Base-by-base conservation (phyloP, 2,113 vertebrate species). In the Orthonyx spaldingii region DNA sequence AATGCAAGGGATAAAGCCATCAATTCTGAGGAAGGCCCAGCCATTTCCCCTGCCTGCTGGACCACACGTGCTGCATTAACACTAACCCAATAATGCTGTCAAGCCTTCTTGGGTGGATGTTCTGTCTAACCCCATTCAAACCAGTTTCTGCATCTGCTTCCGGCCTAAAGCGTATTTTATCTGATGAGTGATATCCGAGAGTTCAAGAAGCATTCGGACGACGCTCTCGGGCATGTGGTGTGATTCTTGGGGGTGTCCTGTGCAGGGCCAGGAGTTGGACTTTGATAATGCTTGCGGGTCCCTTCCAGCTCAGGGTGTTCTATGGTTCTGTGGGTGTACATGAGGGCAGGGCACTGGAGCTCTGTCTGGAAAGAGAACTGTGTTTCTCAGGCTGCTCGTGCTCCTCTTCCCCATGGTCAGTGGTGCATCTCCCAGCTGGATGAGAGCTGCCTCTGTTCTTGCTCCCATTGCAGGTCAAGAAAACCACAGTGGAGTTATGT, bases 31-130 rank as follows among this genome's bases (percentile, higher is more conserved):
- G 46, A 64, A 72, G 87, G 66, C 32, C 28, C 49, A 53, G 82
- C 66, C 70, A 5, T 69, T 90, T 90, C 95, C 70, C 80, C 77
- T 79, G 78, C 57, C 74, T 85, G 84, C 74, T 57, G 70, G 61
- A 20, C 41, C 56, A 24, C 28, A 11, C 56, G 47, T 81, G 41
- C 84, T 79, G 53, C 82, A 44, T 81, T 93, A 84, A 33, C 0
- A 0, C 61, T 91, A 96, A 96, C 90, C 53, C 42, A 91, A n/a
- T 84, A 71, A 91, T 0, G 1, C 35, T 7, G 4, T 6, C 5
- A 61, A 57, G 50, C 70, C 55, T 87, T 65, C 87, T 87, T 63
- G 42, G 24, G 10, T 79, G 39, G 63, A 53, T 46, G 41, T 61
- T 79, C 68, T 68, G 61, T 59, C 52, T 63, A 76, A 65, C 39